phyloP scores from a whole-genome alignment of 2,888 invertebrate genomes.

The Eledona agricola region DNA sequence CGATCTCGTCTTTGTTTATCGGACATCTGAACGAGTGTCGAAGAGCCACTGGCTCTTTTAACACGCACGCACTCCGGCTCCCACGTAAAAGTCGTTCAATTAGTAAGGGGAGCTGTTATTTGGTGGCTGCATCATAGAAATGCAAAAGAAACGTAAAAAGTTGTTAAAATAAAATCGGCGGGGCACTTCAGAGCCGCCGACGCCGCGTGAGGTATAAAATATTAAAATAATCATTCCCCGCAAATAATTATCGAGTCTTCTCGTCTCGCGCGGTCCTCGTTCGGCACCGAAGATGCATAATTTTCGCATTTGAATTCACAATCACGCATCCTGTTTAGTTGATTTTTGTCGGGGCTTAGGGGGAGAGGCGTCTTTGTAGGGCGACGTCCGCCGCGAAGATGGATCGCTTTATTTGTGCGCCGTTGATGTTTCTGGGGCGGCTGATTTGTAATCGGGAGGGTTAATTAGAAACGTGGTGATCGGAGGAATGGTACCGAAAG shows the following conservation, averaged over 20 bases:
- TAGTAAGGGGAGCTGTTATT: no score
- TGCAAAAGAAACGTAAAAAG: no score
- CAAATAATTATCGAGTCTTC: constrained; percentile 58
- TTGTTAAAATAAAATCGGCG: constrained; percentile 27
- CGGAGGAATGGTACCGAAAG: constrained; percentile 43
- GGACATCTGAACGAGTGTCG: constrained; percentile 34
- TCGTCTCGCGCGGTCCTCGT: constrained; percentile 51
- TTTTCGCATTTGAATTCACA: constrained; percentile 60
- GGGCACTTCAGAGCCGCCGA: constrained; percentile 38
- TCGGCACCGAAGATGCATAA: constrained; percentile 57
- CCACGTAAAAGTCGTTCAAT: constrained; percentile 36
- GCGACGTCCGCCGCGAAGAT: no score
- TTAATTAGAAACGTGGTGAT: no score
- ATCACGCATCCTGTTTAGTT: constrained; percentile 53
- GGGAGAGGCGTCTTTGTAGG: constrained; percentile 25
- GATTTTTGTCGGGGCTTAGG: constrained; percentile 30
- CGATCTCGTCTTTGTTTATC: constrained; percentile 19
- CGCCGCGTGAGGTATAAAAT: constrained; percentile 55
- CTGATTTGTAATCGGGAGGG: no score
- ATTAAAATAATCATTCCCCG: constrained; percentile 53
- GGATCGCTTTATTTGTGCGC: neutral
- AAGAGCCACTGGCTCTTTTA: constrained; percentile 56
- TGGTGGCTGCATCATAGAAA: no score
- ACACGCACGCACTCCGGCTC: constrained; percentile 47
- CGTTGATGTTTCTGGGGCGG: no score